Evolutionary conservation across 37 sponge, comb jelly and placozoan genomes (phyloP).

Genomic region (Agelas oroides): DNA sequence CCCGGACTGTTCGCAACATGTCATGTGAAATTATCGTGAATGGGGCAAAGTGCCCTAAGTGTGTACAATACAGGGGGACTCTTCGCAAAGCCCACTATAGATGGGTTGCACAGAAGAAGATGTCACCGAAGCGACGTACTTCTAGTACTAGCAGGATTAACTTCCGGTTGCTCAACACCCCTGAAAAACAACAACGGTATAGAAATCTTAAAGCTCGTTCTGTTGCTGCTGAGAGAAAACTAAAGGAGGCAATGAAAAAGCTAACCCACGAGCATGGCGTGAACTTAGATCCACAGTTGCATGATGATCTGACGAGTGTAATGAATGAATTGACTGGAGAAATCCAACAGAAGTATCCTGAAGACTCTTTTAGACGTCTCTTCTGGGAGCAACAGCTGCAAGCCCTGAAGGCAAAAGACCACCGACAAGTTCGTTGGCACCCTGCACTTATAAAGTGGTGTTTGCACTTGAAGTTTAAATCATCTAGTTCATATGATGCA

Average conservation of each 20-base stretch:
- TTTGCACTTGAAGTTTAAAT: no score
- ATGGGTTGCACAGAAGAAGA: conserved; percentile 7
- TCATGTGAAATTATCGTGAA: conserved; percentile 37
- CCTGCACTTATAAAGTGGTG: no score
- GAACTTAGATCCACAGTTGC: no score
- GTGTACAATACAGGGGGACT: conserved; percentile 56
- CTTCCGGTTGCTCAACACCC: conserved; percentile 41
- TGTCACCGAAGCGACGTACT: conserved; percentile 17
- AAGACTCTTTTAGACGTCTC: no score
- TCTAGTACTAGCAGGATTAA: conserved; percentile 38
- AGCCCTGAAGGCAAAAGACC: no score
- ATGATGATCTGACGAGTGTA: no score
- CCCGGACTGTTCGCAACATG: conserved; percentile 35
- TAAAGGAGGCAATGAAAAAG: conserved; percentile 29
- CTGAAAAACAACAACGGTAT: conserved; percentile 22
- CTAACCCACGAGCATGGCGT: no score
- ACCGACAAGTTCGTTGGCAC: no score
- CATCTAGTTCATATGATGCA: no score
- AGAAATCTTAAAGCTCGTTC: conserved; percentile 17
- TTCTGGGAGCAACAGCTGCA: no score
- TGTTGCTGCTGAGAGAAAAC: conserved; percentile 17
- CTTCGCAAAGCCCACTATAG: conserved; percentile 26
- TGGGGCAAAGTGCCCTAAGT: conserved; percentile 26
- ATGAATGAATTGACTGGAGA: no score
- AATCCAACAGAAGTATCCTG: no score